Evolutionary conservation across 2,797 vertebrate genomes (phyloP).

Genomic region (Miichthys miiuy): DNA sequence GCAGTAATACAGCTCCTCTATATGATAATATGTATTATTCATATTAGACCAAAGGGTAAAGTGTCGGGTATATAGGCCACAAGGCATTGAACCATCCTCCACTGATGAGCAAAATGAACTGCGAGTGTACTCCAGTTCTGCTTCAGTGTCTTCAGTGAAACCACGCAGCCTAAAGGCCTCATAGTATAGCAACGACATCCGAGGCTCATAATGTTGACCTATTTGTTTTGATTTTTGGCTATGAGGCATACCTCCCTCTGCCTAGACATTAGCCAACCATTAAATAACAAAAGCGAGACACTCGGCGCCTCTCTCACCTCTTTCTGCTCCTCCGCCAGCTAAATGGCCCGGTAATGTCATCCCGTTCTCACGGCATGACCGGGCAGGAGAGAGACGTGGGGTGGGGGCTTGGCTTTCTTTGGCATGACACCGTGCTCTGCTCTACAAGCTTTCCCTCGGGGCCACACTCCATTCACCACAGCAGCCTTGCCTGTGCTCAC

Average conservation of each 20-base stretch:
- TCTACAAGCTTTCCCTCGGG: conserved; percentile 79
- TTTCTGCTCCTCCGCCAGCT: conserved; percentile 73
- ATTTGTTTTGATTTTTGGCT: conserved; percentile 72
- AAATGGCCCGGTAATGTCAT: conserved; percentile 83
- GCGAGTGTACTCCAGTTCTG: conserved; percentile 27
- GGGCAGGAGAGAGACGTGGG: conserved; percentile 34
- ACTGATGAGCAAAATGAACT: conserved; percentile 45
- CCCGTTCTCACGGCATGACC: conserved; percentile 78
- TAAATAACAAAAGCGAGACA: conserved; percentile 80
- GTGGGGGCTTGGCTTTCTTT: conserved; percentile 75
- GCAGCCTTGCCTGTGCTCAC: conserved; percentile 69
- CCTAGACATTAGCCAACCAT: conserved; percentile 78
- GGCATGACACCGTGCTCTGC: conserved; percentile 76
- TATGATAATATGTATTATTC: conserved; percentile 34
- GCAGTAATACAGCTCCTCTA: conserved; percentile 13
- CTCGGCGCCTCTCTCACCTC: conserved; percentile 71
- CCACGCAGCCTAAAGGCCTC: conserved; percentile 39
- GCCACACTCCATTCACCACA: conserved; percentile 72
- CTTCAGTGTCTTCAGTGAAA: conserved; percentile 43
- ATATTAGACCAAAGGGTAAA: conserved; percentile 23
- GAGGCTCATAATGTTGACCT: conserved; percentile 59
- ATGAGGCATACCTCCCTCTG: conserved; percentile 51
- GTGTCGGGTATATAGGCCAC: conserved; percentile 8
- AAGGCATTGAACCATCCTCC: conserved; percentile 23
- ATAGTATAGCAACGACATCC: conserved; percentile 27